phyloP scores from a whole-genome alignment of 2,113 vertebrate species.

The Pterocles gutturalis region DNA sequence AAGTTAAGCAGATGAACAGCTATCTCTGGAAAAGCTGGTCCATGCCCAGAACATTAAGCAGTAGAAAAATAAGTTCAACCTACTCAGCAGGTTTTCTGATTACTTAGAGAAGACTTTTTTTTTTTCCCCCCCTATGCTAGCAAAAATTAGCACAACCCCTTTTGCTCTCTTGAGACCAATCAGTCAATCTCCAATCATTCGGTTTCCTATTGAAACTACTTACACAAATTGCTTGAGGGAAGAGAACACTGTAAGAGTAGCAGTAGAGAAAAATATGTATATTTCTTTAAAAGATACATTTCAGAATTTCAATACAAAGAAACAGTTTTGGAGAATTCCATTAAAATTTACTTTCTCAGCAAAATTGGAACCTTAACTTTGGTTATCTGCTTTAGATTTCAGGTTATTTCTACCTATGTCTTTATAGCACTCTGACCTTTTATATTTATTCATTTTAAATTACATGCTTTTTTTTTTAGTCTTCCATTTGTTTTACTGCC shows the following conservation, averaged over 20 bases:
- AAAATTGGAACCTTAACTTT: background rate
- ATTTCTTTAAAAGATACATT: background rate
- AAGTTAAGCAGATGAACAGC: conserved; percentile 35
- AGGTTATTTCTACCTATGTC: background rate
- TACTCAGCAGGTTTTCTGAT: conserved; percentile 44
- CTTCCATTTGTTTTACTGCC: background rate
- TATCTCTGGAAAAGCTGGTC: background rate
- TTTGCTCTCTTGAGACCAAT: background rate
- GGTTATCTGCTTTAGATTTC: background rate
- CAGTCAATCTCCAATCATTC: background rate
- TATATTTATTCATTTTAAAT: background rate
- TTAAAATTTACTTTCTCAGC: background rate
- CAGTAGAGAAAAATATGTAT: background rate
- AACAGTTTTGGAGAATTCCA: background rate
- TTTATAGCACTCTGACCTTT: background rate
- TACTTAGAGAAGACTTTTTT: background rate
- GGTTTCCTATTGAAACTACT: background rate
- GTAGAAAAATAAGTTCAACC: background rate
- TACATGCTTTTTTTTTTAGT: background rate
- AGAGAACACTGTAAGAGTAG: background rate
- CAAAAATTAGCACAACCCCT: background rate
- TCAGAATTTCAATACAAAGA: background rate
- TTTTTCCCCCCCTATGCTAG: background rate
- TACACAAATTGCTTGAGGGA: background rate
- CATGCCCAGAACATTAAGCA: conserved; percentile 1